Evolutionary conservation across 2,888 invertebrate genomes (phyloP), one percentile per base, ranked within the genome.

Genomic region (Lacanobia wlatinum): DNA sequence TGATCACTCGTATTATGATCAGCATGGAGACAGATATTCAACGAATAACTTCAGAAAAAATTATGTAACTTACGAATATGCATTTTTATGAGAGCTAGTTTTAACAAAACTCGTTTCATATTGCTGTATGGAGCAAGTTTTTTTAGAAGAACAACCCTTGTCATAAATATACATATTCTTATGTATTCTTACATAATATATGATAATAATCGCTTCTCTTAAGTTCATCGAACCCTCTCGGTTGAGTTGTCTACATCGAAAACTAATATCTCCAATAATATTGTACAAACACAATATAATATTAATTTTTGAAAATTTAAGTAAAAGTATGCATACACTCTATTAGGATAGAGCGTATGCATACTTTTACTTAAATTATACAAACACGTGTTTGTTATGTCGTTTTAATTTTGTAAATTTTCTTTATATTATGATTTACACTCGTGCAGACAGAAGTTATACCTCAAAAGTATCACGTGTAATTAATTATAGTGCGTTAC

Each of bases 401-500:
- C 23, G n/a, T 63, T 46, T 53, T 18, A 63, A 38, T 53, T 52
- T 56, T 40, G 23, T 28, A 53, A 9, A 40, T 53, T 48, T 43
- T 8, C 21, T 53, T 52, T 53, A 16, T 56, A 65, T 68, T 68
- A 60, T 10, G 10, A 21, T 50, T 48, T 65, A 50, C 60, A 70
- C 69, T 76, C 68, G 84, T 66, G 43, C 58, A 60, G 87, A 87
- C 88, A 76, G 70, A 86, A 90, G 91, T 90, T 87, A 91, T 89
- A 92, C 90, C 92, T 89, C 91, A 91, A 90, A 89, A 84, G 71
- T 91, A 92, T 92, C 93, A 92, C 93, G 92, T 90, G 83, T 87
- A 88, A 85, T 87, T 87, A 88, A 88, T 84, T 85, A 84, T 84
- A 88, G 86, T 85, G 89, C 86, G 85, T 87, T 78, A 72, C 79